Conservation (phyloP, 2,797 vertebrate species). For the Protosalanx chinensis region DNA sequence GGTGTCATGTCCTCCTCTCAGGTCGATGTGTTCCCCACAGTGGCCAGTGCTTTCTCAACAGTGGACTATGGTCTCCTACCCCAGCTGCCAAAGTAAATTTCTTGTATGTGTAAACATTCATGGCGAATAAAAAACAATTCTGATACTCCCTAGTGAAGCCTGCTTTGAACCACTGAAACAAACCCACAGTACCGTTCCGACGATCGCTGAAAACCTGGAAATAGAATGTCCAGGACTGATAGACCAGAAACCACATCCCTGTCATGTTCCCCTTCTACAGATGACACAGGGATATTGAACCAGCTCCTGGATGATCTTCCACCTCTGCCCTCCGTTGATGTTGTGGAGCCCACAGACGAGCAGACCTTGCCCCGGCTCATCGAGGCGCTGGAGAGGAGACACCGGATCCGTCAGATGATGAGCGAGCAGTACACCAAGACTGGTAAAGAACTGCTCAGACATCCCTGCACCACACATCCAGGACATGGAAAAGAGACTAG, state of each 20-base stretch:
- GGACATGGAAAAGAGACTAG: neutral
- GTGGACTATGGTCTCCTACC: too few relatives aligned
- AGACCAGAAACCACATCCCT: too few relatives aligned
- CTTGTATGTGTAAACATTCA: too few relatives aligned
- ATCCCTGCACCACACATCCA: neutral
- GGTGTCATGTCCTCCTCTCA: too few relatives aligned
- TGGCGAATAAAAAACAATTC: too few relatives aligned
- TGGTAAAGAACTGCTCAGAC: slow-evolving; percentile 57
- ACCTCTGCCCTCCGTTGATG: slow-evolving; percentile 79
- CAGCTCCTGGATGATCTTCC: slow-evolving; percentile 83
- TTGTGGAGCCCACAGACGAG: slow-evolving; percentile 84
- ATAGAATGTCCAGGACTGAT: neutral
- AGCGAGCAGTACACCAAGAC: slow-evolving; percentile 78
- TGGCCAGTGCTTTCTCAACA: too few relatives aligned
- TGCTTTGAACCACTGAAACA: too few relatives aligned
- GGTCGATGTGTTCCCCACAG: too few relatives aligned
- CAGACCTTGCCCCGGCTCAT: slow-evolving; percentile 84
- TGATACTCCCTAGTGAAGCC: too few relatives aligned
- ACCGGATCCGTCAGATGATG: slow-evolving; percentile 76
- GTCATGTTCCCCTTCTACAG: slow-evolving; percentile 16
- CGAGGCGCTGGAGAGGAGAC: slow-evolving; percentile 84
- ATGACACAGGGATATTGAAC: slow-evolving; percentile 61
- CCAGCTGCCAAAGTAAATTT: too few relatives aligned
- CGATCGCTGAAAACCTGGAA: neutral
- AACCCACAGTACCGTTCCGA: too few relatives aligned